These are phyloP conservation scores for Cotesia chilonis DNA, from an alignment of 1,140 invertebrate genomes.

Conservation along the genomic window DNA sequence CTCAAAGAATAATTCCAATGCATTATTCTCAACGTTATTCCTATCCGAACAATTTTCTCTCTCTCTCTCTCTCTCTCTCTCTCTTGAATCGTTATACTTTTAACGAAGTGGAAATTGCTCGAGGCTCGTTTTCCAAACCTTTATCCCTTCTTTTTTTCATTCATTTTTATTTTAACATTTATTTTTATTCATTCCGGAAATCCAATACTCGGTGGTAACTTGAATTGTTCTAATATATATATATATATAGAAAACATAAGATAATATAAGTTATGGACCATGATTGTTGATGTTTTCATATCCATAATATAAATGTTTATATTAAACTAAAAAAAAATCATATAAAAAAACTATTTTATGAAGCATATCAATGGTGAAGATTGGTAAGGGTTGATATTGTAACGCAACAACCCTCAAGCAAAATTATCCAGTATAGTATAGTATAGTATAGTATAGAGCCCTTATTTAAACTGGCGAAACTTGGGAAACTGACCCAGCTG, in stretches of 20 bases:
- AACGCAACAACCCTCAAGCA: slow-evolving; percentile 44
- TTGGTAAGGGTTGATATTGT: slow-evolving; percentile 43
- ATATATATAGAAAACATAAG: neutral
- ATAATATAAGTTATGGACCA: neutral
- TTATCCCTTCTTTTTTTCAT: neutral
- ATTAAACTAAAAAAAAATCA: neutral
- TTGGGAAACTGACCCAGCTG: neutral
- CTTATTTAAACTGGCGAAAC: slow-evolving; percentile 2
- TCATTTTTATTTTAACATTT: neutral
- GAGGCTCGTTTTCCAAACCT: slow-evolving; percentile 13
- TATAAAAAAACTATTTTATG: slow-evolving; percentile 1
- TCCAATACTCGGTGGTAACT: neutral
- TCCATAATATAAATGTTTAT: too few relatives aligned
- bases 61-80: too few relatives aligned
- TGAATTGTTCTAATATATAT: neutral
- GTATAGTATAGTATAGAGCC: neutral
- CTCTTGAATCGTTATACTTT: slow-evolving; percentile 1
- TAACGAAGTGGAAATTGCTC: slow-evolving; percentile 37
- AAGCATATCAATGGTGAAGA: too few relatives aligned
- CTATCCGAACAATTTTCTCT: neutral
- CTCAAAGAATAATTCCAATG: slow-evolving; percentile 12
- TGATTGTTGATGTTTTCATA: neutral
- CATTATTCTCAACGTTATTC: neutral
- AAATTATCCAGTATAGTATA: neutral
- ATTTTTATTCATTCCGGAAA: slow-evolving; percentile 23